A percentile compares a stretch with the other conserved stretches of the same genome.
Evolutionary conservation across 2,113 vertebrate genomes (phyloP).

Genomic region (Pituophis catenifer): DNA sequence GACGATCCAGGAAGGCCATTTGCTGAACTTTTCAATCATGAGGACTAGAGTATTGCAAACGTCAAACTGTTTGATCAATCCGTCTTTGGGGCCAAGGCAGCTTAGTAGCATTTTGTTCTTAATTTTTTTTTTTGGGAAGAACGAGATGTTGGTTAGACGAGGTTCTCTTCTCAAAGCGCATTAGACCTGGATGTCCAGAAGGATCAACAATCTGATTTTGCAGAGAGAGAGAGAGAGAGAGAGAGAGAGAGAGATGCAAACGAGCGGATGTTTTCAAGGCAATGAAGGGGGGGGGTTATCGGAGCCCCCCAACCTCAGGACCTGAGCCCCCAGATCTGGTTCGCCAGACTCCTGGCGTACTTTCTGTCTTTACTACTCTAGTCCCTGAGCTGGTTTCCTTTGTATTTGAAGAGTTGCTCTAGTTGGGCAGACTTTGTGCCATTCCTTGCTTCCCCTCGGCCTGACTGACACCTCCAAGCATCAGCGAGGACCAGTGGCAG

Average conservation of each 20-base stretch:
- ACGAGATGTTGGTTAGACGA: neutral
- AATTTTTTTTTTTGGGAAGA: neutral
- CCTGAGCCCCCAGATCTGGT: neutral
- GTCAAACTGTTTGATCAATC: neutral
- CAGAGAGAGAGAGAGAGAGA: neutral
- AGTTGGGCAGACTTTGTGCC: neutral
- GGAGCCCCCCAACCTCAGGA: neutral
- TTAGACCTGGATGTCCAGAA: no score
- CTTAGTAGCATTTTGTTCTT: neutral
- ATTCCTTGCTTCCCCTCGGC: neutral
- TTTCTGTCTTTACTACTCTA: neutral
- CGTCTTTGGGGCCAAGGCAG: neutral
- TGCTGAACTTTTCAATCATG: neutral
- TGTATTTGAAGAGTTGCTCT: neutral
- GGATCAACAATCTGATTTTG: neutral
- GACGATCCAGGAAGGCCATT: neutral
- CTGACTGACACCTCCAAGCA: slow-evolving; percentile 10
- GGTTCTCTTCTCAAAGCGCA: neutral
- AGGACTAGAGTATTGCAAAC: neutral
- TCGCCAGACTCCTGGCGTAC: neutral
- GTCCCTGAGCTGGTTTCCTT: neutral
- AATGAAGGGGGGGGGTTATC: neutral
- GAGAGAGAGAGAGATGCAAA: neutral
- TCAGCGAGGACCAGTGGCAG: slow-evolving; percentile 47
- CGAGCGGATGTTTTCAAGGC: neutral